A percentile compares a stretch with the other conserved stretches of the same genome.
phyloP scores from a whole-genome alignment of 2,113 vertebrate species.

The Chelonoidis abingdonii region DNA sequence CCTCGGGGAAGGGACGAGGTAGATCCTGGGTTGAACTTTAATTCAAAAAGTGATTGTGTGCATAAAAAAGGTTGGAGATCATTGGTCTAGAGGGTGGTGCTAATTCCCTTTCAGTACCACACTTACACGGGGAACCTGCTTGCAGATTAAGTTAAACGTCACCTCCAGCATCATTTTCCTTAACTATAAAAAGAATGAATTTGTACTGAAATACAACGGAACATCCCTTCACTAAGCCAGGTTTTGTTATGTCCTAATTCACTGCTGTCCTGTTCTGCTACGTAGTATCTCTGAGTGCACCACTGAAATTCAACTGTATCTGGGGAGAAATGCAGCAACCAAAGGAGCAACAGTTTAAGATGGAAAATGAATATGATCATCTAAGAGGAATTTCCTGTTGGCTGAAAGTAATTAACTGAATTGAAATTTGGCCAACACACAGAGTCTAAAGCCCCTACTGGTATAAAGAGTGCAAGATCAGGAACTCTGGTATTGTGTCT shows the following conservation, averaged over 20 bases:
- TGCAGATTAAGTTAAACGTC: background rate
- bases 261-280: background rate
- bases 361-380: background rate
- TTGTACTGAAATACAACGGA: background rate
- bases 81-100: background rate
- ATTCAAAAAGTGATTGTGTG: too few species aligned
- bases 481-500: background rate
- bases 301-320: background rate
- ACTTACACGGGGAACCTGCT: background rate
- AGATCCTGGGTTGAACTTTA: too few species aligned
- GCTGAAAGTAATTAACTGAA: background rate
- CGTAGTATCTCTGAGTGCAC: background rate
- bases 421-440: background rate
- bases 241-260: background rate
- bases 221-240: background rate
- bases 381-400: background rate
- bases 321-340: background rate
- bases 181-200: background rate
- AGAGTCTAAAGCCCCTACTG: background rate
- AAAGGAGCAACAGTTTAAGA: background rate
- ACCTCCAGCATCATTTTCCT: rapidly evolving
- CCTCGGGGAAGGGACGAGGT: too few species aligned
- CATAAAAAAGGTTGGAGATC: too few species aligned
- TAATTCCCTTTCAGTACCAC: background rate
- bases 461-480: background rate